Base-by-base conservation (phyloP, 2,888 invertebrate species). In the Podotricha telesiphe region DNA sequence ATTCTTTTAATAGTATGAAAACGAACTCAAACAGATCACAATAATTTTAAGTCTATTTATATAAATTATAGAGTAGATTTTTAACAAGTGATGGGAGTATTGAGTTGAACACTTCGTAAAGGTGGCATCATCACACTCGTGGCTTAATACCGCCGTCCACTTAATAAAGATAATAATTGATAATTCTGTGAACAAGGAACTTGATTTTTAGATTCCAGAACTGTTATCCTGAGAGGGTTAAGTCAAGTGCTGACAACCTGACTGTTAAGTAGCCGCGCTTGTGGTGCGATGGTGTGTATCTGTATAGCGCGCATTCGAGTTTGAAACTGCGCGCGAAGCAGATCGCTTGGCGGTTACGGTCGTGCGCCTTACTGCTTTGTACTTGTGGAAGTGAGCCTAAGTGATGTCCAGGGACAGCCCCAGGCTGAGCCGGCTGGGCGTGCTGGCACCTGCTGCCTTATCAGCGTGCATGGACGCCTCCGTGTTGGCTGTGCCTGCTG, bases 391-490 rank as follows among this genome's bases (percentile, higher is more conserved):
- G 70, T 64, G 64, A 73, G 20, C 68, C 71, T 68, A 58, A 77
- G 84, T 84, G 82, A 91, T 91, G 92, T 89, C 91, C 67, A 88
- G 85, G 76, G 85, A 86, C 73, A 80, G 79, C 47, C 78, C 85
- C 34, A 79, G 91, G 73, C 73, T 91, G 73, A 82, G 89, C 76
- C 78, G 92, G 81, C 81, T 92, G 69, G 89, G 93, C 17, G 93
- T 92, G 68, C 79, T 93, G 70, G 93, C 92, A 8, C 92, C 92
- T 50, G 92, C 90, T 7, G 92, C 92, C 42, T 80, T 93, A 51
- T 89, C 90, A 0, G 93, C 86, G 22, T 92, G 92, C 75, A 89
- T 91, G 86, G 91, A 91, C 75, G 93, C 93, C 0, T 93, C 93
- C 42, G 90, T 91, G 70, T 79, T 92, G 70, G 92, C 91, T 0